Evolutionary conservation across 2,888 invertebrate species (phyloP).

Genomic region (Sminthurinus aureus): DNA sequence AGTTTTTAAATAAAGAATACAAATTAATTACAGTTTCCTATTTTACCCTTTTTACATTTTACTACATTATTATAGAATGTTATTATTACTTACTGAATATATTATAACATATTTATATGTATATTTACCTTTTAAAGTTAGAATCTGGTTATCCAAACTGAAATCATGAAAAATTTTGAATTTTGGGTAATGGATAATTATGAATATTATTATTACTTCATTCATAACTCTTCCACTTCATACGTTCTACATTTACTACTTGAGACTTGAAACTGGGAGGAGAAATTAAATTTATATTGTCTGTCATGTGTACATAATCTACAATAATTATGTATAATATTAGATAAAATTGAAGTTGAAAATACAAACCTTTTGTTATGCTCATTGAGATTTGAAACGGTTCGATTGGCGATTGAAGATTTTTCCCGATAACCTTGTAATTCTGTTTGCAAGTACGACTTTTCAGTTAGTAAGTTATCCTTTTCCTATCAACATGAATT

Average conservation of each 20-base stretch:
- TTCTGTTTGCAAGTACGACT: conserved; percentile 55
- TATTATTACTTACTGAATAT: neutral
- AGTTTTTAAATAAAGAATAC: neutral
- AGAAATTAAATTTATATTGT: too few species aligned
- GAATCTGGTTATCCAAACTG: conserved; percentile 46
- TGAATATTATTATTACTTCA: too few species aligned
- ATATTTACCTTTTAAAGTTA: conserved; percentile 50
- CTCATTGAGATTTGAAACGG: conserved; percentile 54
- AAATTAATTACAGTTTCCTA: neutral
- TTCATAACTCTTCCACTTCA: too few species aligned
- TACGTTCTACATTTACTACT: too few species aligned
- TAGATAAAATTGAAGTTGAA: too few species aligned
- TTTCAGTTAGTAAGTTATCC: conserved; percentile 57
- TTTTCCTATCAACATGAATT: conserved; percentile 50
- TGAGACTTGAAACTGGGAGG: too few species aligned
- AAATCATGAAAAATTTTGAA: too few species aligned
- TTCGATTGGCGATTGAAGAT: conserved; percentile 51
- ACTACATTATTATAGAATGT: neutral
- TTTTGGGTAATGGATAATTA: too few species aligned
- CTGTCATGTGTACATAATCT: too few species aligned
- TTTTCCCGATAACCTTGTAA: conserved; percentile 55
- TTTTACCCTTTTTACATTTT: neutral
- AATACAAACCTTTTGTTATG: conserved; percentile 53
- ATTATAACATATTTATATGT: conserved; percentile 14
- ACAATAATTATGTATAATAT: too few species aligned